Conservation (phyloP, 2,797 vertebrate genomes). For the Jordanella pulchra region DNA sequence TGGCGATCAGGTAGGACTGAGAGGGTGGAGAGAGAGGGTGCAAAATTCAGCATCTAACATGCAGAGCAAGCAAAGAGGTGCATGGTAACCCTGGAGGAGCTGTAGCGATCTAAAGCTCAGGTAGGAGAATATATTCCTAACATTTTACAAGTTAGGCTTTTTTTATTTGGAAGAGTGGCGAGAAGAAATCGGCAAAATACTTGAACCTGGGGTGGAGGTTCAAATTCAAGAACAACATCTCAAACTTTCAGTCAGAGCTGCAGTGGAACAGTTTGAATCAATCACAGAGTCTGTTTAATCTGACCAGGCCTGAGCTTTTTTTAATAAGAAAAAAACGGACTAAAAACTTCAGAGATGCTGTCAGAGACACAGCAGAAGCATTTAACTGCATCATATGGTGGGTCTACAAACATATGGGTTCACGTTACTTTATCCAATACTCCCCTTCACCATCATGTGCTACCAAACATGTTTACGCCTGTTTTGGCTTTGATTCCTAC, state of each 20-base stretch:
- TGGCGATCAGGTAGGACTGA: constrained; percentile 92
- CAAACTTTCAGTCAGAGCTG: not conserved
- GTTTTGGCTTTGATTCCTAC: constrained; percentile 68
- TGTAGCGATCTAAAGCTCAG: too few species aligned
- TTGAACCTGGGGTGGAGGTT: too few species aligned
- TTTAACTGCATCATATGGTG: not conserved
- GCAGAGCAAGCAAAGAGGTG: not conserved
- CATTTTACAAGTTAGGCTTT: too few species aligned
- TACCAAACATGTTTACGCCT: not conserved
- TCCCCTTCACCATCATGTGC: not conserved
- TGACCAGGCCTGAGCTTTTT: not conserved
- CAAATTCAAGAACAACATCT: not conserved
- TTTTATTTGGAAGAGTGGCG: too few species aligned
- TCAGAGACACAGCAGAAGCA: not conserved
- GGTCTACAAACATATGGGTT: not conserved
- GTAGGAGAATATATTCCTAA: too few species aligned
- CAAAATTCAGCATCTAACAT: not conserved
- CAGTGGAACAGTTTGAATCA: not conserved
- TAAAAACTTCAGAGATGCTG: too few species aligned
- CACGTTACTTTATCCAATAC: not conserved
- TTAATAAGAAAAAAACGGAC: too few species aligned
- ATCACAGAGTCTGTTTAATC: not conserved
- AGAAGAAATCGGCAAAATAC: too few species aligned
- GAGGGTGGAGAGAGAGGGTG: not conserved
- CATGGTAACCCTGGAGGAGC: too few species aligned